Conservation (phyloP, 2,113 vertebrate species). For the Meleagris gallopavo region DNA sequence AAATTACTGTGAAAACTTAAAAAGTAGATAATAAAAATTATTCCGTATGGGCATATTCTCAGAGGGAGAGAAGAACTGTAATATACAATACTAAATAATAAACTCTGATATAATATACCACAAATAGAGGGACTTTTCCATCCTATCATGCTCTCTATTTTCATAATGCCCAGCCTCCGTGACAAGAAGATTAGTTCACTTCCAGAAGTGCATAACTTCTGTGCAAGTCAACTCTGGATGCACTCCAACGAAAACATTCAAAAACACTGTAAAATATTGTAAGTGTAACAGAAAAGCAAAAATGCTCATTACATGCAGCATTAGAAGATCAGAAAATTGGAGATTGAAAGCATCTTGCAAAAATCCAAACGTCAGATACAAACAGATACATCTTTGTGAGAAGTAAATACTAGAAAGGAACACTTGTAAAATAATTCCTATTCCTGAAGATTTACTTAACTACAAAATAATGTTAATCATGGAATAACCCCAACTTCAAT, state of each 20-base stretch:
- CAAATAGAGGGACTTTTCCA: neutral
- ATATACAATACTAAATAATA: slow-evolving; percentile 22
- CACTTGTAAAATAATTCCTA: neutral
- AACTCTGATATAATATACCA: neutral
- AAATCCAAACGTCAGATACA: neutral
- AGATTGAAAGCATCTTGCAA: neutral
- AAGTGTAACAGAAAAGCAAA: neutral
- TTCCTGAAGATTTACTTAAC: too few relatives aligned
- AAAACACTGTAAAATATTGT: neutral
- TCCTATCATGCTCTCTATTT: neutral
- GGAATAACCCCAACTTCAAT: neutral
- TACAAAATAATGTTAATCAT: neutral
- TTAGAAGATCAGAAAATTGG: neutral
- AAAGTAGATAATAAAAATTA: slow-evolving; percentile 38
- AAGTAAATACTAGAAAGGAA: neutral
- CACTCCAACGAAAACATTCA: neutral
- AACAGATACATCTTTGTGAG: neutral
- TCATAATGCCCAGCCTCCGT: neutral
- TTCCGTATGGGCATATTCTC: slow-evolving; percentile 17
- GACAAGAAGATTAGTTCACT: neutral
- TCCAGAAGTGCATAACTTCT: neutral
- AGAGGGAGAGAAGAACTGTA: neutral
- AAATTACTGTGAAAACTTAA: slow-evolving; percentile 36
- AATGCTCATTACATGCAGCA: neutral
- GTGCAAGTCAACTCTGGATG: neutral